Percentiles rank a stretch among this genome's conserved stretches.
Conservation (phyloP, 92 coral and sea anemone species). For the Metridium senile region DNA sequence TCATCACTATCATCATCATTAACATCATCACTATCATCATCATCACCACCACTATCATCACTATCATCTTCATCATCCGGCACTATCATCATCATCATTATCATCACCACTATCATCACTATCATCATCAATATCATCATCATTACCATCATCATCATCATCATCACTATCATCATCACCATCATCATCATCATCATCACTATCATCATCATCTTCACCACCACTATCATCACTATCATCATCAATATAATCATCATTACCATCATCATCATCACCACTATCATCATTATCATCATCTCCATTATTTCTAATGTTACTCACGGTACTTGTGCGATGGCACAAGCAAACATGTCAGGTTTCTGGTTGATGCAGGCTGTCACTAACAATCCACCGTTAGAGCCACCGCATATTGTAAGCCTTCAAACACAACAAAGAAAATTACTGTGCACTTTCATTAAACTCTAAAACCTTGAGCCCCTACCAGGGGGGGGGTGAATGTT, state of each 20-base stretch:
- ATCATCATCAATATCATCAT: background rate
- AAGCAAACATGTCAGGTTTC: slow-evolving; percentile 87
- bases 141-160: background rate
- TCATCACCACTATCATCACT: background rate
- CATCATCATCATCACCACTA: background rate
- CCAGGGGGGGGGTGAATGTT: too few relatives aligned
- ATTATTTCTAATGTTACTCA: slow-evolving; percentile 35
- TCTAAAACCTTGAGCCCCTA: too few relatives aligned
- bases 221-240: background rate
- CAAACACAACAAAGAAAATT: background rate
- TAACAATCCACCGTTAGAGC: slow-evolving; percentile 93
- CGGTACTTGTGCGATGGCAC: slow-evolving; percentile 97
- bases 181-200: background rate
- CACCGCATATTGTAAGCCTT: slow-evolving; percentile 94
- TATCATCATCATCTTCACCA: background rate
- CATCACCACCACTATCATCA: too few relatives aligned
- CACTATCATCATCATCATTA: background rate
- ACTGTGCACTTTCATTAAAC: background rate
- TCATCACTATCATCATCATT: too few relatives aligned
- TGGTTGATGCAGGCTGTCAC: slow-evolving; percentile 98
- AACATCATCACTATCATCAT: too few relatives aligned
- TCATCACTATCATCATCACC: background rate
- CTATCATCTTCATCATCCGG: background rate
- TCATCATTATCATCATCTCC: background rate
- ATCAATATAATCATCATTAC: background rate